These are phyloP conservation scores for Psilopogon haemacephalus DNA, from an alignment of 2,113 vertebrate species.

Conservation along the genomic window DNA sequence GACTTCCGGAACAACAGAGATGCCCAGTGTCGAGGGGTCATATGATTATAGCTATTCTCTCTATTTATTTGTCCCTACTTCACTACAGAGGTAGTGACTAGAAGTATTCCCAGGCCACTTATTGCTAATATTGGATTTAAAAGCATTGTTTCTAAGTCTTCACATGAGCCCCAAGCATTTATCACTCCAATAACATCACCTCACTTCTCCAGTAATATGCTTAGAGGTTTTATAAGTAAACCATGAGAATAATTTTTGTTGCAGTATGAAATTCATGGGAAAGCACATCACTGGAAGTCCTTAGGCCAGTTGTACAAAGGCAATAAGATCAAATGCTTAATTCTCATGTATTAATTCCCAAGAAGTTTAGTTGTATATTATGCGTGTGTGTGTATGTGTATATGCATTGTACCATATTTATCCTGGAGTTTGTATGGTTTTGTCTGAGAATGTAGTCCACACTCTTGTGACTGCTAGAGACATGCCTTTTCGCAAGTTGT, in stretches of 20 bases:
- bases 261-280: neutral
- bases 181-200: neutral
- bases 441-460: accelerated
- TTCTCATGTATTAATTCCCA: neutral
- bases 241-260: neutral
- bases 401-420: neutral
- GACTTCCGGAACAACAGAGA: neutral
- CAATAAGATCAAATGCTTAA: neutral
- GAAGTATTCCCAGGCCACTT: neutral
- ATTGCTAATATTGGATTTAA: neutral
- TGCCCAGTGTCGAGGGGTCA: accelerated
- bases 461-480: neutral
- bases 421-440: neutral
- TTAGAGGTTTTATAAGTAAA: neutral
- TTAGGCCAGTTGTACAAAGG: neutral
- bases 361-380: neutral
- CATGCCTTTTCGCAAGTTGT: neutral
- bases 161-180: neutral
- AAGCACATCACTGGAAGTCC: neutral
- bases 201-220: neutral
- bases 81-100: neutral
- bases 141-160: neutral
- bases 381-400: no score
- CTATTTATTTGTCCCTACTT: neutral
- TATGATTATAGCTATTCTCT: neutral